Conservation (phyloP, 2,888 invertebrate species). For the Apoda limacodes region DNA sequence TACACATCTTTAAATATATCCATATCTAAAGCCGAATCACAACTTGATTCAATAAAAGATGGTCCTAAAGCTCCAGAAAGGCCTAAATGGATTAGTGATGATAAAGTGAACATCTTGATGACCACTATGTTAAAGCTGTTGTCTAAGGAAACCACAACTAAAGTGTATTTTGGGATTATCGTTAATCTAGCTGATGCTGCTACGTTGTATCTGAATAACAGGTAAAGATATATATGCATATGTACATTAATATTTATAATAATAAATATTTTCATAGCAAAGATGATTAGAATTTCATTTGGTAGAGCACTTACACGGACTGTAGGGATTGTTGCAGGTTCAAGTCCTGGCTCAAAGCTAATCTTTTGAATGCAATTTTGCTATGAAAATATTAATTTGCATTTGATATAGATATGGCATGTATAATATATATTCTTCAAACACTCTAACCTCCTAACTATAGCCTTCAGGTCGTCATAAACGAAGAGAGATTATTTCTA, state of each 20-base stretch:
- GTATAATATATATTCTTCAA: no score
- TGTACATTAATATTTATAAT: no score
- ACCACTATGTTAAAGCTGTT: slow-evolving; percentile 29
- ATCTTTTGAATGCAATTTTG: no score
- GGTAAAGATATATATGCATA: slow-evolving; percentile 29
- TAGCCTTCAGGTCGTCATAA: no score
- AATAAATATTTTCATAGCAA: no score
- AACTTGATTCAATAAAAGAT: slow-evolving; percentile 26
- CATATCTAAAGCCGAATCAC: slow-evolving; percentile 28
- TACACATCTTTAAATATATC: slow-evolving; percentile 32
- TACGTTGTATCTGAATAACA: slow-evolving; percentile 51
- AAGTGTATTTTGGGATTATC: slow-evolving; percentile 42
- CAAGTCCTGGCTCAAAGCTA: no score
- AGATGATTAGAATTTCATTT: no score
- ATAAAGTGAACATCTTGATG: slow-evolving; percentile 30
- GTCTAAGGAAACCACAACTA: slow-evolving; percentile 43
- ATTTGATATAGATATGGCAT: slow-evolving; percentile 1
- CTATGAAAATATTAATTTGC: no score
- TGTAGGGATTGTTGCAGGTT: no score
- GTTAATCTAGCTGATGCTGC: slow-evolving; percentile 50
- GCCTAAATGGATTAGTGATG: slow-evolving; percentile 46
- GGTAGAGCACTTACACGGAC: no score
- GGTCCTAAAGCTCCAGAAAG: slow-evolving; percentile 34
- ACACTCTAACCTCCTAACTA: no score
- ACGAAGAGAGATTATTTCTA: no score